Percentiles rank a stretch among this genome's conserved stretches.
These are phyloP conservation scores for Urosaurus nigricauda DNA, from an alignment of 2,797 vertebrate species.

Conservation along the genomic window DNA sequence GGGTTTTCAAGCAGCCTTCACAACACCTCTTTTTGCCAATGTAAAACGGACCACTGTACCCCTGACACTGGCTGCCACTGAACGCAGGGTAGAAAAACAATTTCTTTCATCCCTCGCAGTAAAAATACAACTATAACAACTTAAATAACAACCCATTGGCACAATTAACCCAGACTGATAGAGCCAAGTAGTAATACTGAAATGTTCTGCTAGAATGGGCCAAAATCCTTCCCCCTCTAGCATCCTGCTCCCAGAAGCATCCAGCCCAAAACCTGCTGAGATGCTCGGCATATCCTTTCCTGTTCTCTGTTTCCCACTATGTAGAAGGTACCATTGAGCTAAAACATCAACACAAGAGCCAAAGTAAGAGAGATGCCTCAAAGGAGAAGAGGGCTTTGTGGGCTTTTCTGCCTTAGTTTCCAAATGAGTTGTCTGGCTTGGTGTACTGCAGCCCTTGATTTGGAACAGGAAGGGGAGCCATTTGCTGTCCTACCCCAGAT, in stretches of 20 bases:
- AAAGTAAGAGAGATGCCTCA: background rate
- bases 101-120: too few relatives aligned
- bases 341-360: too few relatives aligned
- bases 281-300: background rate
- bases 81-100: too few relatives aligned
- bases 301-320: background rate
- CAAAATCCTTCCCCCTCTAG: background rate
- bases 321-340: background rate
- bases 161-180: background rate
- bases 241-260: background rate
- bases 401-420: background rate
- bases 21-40: too few relatives aligned
- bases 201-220: background rate
- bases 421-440: background rate
- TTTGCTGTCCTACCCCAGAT: background rate
- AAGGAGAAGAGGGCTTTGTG: background rate
- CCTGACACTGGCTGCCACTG: too few relatives aligned
- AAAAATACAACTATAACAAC: too few relatives aligned
- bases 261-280: background rate
- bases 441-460: background rate
- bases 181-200: background rate
- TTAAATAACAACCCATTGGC: too few relatives aligned
- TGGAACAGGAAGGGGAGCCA: background rate
- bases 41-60: too few relatives aligned
- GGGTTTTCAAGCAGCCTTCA: too few relatives aligned